A percentile compares a stretch with the other conserved stretches of the same genome.
Evolutionary conservation across 2,888 invertebrate species (phyloP).

Genomic region (Polia nebulosa): DNA sequence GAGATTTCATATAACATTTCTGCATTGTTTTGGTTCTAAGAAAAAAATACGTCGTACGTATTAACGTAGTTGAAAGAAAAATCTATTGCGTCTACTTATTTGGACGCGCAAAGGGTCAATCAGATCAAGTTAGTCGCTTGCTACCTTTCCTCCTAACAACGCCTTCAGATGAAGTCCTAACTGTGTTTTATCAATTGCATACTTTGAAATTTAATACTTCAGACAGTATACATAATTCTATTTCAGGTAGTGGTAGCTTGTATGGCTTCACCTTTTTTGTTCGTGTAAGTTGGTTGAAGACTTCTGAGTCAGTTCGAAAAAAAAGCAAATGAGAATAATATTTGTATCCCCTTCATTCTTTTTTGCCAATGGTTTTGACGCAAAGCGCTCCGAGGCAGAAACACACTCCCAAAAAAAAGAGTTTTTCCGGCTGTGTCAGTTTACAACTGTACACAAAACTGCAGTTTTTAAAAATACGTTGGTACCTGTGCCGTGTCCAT

Average conservation of each 20-base stretch:
- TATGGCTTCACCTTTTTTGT: not conserved
- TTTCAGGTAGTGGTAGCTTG: not conserved
- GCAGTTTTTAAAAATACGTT: too few species aligned
- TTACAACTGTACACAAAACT: not conserved
- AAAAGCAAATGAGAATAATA: not conserved
- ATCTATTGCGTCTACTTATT: too few species aligned
- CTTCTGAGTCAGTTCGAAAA: not conserved
- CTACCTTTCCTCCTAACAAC: not conserved
- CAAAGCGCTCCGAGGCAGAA: not conserved
- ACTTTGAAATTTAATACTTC: slow-evolving; percentile 9
- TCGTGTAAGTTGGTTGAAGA: not conserved
- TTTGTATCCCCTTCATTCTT: not conserved
- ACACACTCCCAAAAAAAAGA: not conserved
- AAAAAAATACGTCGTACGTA: too few species aligned
- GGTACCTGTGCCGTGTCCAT: not conserved
- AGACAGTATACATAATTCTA: too few species aligned
- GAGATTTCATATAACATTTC: too few species aligned
- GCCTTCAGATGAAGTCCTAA: not conserved
- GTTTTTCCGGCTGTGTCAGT: not conserved
- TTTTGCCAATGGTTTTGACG: not conserved
- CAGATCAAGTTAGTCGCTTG: not conserved
- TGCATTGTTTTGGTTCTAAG: too few species aligned
- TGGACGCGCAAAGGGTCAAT: too few species aligned
- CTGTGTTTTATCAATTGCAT: not conserved
- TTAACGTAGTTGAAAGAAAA: too few species aligned